Evolutionary conservation across 2,888 invertebrate species (phyloP), one percentile per base, ranked within the genome.

Genomic region (Phortica magna): DNA sequence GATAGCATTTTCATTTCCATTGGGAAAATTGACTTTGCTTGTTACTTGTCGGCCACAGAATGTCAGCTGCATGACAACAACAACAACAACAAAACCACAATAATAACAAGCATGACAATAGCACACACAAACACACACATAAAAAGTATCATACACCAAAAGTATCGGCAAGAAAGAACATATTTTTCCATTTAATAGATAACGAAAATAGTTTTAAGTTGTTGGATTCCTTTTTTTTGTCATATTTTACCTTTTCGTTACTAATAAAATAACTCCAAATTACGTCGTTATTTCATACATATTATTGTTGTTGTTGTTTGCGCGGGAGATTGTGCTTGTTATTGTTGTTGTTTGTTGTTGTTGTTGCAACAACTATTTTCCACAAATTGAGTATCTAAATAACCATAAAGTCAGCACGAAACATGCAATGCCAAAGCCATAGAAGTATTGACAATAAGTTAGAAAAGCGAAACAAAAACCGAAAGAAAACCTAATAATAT

Each of bases 381-480:
- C 82, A 87, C 80, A 88, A 88, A 88, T 85, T 88, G 85, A 83
- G 87, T 83, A 83, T 79, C 88, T 86, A 88, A 86, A 85, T 80
- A 85, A 79, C 81, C 83, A 85, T 81, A 83, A 83, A 83, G 79
- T 65, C 65, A 73, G 42, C 79, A 78, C 73, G 72, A 76, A 80
- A 80, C 83, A 83, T 83, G 83, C 83, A 83, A 84, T 80, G 79
- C 71, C 74, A 73, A 76, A 41, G 75, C 59, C 67, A 72, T 55
- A 57, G 53, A 72, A 55, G 31, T 19, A 73, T 77, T 17, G 22
- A 7, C 65, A 65, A n/a, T 22, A 31, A 65, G 31, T n/a, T 41
- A 31, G 31, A 65, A 17, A 12, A 43, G 42, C 31, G 42, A 17
- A 31, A 19, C 7, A 41, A 41, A 17, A 31, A 19, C 17, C 43